These are phyloP conservation scores for Triplophysa dalaica DNA, from an alignment of 2,113 vertebrate genomes.

Conservation along the genomic window DNA sequence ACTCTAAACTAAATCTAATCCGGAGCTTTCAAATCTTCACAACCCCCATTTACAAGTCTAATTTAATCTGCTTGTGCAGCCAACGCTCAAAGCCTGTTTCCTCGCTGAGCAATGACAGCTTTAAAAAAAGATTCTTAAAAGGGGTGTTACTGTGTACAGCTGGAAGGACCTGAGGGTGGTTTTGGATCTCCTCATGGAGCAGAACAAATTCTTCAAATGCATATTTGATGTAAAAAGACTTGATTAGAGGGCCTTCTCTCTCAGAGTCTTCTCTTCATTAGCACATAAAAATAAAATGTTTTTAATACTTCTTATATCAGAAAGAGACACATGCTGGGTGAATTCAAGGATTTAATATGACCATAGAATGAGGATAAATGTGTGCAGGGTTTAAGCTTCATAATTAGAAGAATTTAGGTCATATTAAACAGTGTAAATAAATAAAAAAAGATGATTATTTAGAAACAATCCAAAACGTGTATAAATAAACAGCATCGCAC, in stretches of 20 bases:
- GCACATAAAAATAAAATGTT: background rate
- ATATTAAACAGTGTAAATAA: no score
- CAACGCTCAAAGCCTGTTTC: conserved; percentile 89
- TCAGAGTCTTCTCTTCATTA: conserved; percentile 35
- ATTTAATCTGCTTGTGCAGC: conserved; percentile 86
- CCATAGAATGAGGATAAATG: background rate
- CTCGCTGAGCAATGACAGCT: conserved; percentile 88
- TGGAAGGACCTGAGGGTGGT: conserved; percentile 86
- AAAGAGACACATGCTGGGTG: conserved; percentile 6
- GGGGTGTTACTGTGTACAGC: conserved; percentile 80
- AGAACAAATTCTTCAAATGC: conserved; percentile 89
- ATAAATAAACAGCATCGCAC: no score
- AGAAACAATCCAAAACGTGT: no score
- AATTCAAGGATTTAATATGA: background rate
- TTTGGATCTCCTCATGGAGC: conserved; percentile 87
- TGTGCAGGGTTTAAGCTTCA: conserved; percentile 3
- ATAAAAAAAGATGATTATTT: no score
- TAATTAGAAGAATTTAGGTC: background rate
- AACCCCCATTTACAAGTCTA: conserved; percentile 94
- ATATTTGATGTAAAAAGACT: conserved; percentile 88
- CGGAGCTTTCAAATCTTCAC: conserved; percentile 88
- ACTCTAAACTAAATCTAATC: conserved; percentile 85
- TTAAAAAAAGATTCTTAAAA: conserved; percentile 75
- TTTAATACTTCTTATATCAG: conserved; percentile 9
- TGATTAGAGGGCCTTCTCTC: conserved; percentile 65